Conservation (phyloP, 2,113 vertebrate genomes). For the Ondatra zibethicus region DNA sequence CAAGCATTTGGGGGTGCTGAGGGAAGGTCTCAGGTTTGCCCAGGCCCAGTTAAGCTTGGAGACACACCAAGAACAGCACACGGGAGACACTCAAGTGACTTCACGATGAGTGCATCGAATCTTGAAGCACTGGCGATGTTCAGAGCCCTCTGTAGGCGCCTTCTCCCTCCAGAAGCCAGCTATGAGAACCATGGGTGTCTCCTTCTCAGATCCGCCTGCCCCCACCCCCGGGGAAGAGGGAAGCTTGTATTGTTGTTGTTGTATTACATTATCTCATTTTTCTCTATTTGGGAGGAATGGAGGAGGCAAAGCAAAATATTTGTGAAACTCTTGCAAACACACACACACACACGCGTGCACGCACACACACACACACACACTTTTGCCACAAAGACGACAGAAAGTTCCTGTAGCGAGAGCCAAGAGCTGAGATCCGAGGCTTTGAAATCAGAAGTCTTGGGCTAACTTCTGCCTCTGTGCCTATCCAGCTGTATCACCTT, state of each 20-base stretch:
- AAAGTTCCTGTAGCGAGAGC: background rate
- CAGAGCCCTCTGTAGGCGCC: background rate
- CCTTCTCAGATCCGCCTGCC: constrained; percentile 7
- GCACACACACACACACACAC: background rate
- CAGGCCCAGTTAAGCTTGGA: background rate
- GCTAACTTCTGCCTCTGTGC: background rate
- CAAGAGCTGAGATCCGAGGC: background rate
- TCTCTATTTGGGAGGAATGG: background rate
- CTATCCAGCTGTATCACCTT: background rate
- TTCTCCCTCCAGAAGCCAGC: constrained; percentile 16
- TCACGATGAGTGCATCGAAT: background rate
- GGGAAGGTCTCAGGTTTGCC: background rate
- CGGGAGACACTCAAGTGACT: background rate
- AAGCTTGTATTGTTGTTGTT: background rate
- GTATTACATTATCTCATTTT: background rate
- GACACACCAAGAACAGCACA: background rate
- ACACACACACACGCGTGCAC: background rate
- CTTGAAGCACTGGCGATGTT: background rate
- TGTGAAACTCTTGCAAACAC: constrained; percentile 40
- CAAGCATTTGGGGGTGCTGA: background rate
- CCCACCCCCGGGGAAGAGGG: background rate
- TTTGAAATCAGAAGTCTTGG: background rate
- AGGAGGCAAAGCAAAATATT: constrained; percentile 28
- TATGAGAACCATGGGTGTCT: background rate
- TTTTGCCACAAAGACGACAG: constrained; percentile 30